A percentile compares a stretch with the other conserved stretches of the same genome.
phyloP scores from a whole-genome alignment of 2,113 vertebrate species.

The Caranx melampygus region DNA sequence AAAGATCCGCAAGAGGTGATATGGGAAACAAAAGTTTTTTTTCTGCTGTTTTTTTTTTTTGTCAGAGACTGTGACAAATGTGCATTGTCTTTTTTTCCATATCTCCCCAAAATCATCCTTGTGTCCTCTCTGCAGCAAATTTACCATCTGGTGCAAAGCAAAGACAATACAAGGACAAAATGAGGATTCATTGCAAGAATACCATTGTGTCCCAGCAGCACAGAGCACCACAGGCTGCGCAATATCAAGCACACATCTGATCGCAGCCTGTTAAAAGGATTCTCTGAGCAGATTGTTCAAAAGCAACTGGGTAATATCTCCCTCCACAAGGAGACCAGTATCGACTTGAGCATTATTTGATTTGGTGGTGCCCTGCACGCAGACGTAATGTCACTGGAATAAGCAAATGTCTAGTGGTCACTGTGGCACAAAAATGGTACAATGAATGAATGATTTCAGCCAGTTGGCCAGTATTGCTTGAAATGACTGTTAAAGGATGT shows the following conservation, averaged over 20 bases:
- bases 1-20: too few species aligned
- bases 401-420: slow-evolving; percentile 38
- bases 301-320: slow-evolving; percentile 7
- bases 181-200: not conserved
- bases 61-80: not conserved
- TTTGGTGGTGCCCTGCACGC: slow-evolving; percentile 11
- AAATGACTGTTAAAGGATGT: not conserved
- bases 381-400: slow-evolving; percentile 17
- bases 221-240: not conserved
- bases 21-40: too few species aligned
- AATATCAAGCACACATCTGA: slow-evolving; percentile 16
- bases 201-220: not conserved
- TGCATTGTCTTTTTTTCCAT: not conserved
- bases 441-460: not conserved
- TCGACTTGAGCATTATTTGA: slow-evolving; percentile 37
- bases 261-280: not conserved
- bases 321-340: slow-evolving; percentile 2
- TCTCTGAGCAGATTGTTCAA: slow-evolving; percentile 24
- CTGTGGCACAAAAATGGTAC: slow-evolving; percentile 10
- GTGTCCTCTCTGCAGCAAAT: slow-evolving; percentile 14
- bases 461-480: not conserved
- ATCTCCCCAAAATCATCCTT: slow-evolving; percentile 7
- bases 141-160: slow-evolving; percentile 7
- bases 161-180: slow-evolving; percentile 12
- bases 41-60: not conserved